phyloP scores from a whole-genome alignment of 2,797 vertebrate species.

The Anguilla pacifica region DNA sequence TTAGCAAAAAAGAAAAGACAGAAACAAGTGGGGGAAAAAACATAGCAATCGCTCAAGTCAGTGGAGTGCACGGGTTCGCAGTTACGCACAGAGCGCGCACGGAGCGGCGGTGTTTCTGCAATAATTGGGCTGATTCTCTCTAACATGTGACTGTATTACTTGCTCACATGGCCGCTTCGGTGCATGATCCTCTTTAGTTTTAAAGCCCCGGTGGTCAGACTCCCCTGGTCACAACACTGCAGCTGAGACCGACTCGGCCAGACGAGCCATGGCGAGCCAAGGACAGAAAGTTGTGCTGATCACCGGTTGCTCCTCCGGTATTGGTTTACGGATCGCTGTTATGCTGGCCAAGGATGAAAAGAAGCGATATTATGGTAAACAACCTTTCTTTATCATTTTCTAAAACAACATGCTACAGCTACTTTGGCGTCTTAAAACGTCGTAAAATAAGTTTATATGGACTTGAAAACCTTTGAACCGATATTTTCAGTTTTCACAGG shows the following conservation, averaged over 20 bases:
- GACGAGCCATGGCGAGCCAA: constrained; percentile 62
- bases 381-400: background rate
- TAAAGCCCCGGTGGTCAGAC: background rate
- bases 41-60: background rate
- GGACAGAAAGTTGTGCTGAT: constrained; percentile 82
- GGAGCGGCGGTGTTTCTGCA: background rate
- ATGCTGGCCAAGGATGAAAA: constrained; percentile 80
- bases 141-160: background rate
- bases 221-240: background rate
- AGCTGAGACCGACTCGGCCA: background rate
- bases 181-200: constrained; percentile 7
- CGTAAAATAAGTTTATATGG: background rate
- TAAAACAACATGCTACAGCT: background rate
- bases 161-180: constrained; percentile 9
- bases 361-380: constrained; percentile 79
- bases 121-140: background rate
- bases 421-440: background rate
- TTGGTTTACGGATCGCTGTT: constrained; percentile 81
- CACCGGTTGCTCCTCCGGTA: constrained; percentile 87
- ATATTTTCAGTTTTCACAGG: background rate
- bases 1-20: background rate
- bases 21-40: background rate
- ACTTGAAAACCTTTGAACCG: background rate
- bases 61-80: background rate
- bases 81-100: background rate